Base-by-base conservation (phyloP, 2,888 invertebrate genomes). In the Microctonus hyperodae region DNA sequence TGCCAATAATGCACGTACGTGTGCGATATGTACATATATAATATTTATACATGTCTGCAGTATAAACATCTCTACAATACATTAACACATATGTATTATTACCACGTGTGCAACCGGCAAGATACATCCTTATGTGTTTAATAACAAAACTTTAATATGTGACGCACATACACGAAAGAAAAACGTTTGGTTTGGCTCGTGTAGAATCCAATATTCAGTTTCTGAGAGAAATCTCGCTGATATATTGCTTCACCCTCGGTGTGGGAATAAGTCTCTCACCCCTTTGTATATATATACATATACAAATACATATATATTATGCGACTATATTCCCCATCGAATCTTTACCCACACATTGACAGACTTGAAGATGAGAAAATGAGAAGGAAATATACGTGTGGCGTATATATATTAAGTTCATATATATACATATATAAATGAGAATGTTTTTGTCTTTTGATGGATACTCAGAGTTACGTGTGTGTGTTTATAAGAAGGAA, bases 151-250 rank as follows among this genome's bases (percentile, higher is more conserved):
- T 67, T 51, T 58, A 58, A 67, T 57, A 67, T 63, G 50, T 58
- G 48, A 56, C n/a, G n/a, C n/a, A n/a, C 31, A 60, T 10, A 25
- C 35, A 31, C 20, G n/a, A 35, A 31, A 51, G 50, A 66, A 66
- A 67, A 57, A 50, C 58, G 51, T 62, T 62, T 57, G 67, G 62
- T 67, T 59, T 53, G 57, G 44, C 65, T 20, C 25, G 40, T 40
- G 63, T 33, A 63, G 64, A 67, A 67, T 67, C 67, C 67, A 67
- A 67, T 67, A 67, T 67, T 67, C 67, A 63, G 67, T 67, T 67
- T 67, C 63, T 56, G 59, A 25, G 63, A 58, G 63, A 67, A 67
- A 67, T 67, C 67, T 58, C 53, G 58, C 53, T 67, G 67, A 67
- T 67, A 67, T 67, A 67, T 67, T 58, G 58, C 63, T 67, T 44